Evolutionary conservation across 2,797 vertebrate genomes (phyloP).

Genomic region (Silurus aristotelis): DNA sequence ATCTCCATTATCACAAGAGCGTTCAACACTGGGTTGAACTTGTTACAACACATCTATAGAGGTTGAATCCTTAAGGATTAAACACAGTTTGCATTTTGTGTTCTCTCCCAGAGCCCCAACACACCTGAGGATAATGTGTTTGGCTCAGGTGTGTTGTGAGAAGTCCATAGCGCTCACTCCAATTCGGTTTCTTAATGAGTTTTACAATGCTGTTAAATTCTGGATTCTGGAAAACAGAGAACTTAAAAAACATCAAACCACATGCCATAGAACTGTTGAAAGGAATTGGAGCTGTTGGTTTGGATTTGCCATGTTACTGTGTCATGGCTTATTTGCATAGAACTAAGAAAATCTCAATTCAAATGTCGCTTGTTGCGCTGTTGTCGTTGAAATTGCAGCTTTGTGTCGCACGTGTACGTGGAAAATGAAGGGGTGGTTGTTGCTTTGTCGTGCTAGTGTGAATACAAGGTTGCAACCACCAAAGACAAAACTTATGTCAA

Average conservation of each 20-base stretch:
- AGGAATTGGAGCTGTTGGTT: not conserved
- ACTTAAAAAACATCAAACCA: too few species aligned
- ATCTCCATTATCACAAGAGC: not conserved
- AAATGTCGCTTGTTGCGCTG: not conserved
- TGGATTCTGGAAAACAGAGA: not conserved
- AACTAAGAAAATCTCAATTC: not conserved
- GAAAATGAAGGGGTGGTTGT: not conserved
- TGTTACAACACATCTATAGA: not conserved
- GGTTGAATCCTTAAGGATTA: not conserved
- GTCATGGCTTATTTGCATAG: not conserved
- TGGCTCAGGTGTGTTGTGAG: not conserved
- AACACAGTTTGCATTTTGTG: not conserved
- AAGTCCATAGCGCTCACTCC: not conserved
- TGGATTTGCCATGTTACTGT: not conserved
- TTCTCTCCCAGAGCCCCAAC: not conserved
- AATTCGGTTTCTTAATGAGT: not conserved
- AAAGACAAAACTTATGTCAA: not conserved
- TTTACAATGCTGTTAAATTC: not conserved
- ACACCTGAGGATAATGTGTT: not conserved
- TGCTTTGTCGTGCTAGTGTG: not conserved
- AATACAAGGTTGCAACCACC: not conserved
- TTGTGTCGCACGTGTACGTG: not conserved
- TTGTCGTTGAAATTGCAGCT: not conserved
- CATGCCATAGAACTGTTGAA: too few species aligned
- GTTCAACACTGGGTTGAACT: not conserved